Evolutionary conservation across 2,113 vertebrate genomes (phyloP), one percentile per base, ranked within the genome.

Genomic region (Poeciliopsis turrubarensis): DNA sequence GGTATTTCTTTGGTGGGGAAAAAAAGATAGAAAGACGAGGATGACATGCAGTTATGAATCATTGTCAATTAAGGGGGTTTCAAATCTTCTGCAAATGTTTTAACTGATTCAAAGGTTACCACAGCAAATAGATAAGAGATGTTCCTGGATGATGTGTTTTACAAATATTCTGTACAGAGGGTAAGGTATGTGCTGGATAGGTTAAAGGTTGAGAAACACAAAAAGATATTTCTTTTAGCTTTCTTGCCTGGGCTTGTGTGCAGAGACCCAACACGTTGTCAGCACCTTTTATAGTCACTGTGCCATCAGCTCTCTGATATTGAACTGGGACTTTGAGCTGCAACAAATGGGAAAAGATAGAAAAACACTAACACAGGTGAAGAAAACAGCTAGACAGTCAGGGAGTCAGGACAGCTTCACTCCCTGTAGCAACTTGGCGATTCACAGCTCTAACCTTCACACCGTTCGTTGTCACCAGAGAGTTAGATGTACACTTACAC

Each of bases 291-390:
- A 44, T 41, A 79, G 72, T 70, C 69, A 72, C 65, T 71, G 68
- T 79, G 60, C 66, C n/a, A 27, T 80, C 9, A 57, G 73, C 86
- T 81, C 69, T 68, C 70, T 63, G 69, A 82, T 84, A 88, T 80
- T 89, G 82, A 85, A 83, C 27, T 85, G 85, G 78, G 80, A 86
- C 78, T 87, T 77, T 32, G 75, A 83, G 83, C 65, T 69, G 60
- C 70, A 72, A 37, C 27, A 10, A 78, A 65, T 57, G 27, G 41
- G n/a, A 41, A 41, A 39, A 68, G 39, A 69, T n/a, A 57, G 68
- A 41, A n/a, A 61, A 77, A 75, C n/a, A 74, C 34, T 61, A 65
- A 51, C 30, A 75, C 27, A 63, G 26, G 37, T 69, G 13, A 63
- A 39, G 19, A 5, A 31, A 60, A 54, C 7, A 68, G 17, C 30